Conservation (phyloP, 2,888 invertebrate species). For the Vandiemenella viatica region DNA sequence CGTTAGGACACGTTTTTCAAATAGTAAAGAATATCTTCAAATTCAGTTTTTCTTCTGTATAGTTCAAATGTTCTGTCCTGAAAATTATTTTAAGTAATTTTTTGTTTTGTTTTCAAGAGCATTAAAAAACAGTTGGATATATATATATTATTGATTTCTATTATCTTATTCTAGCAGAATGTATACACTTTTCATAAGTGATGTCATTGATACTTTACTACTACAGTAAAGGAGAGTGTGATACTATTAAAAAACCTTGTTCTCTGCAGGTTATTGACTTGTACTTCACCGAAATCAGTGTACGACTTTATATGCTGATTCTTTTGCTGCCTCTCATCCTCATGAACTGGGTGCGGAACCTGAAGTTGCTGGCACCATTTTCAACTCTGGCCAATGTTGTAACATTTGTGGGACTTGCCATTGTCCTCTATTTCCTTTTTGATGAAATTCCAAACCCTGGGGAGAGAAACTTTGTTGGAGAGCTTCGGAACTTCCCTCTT, state of each 20-base stretch:
- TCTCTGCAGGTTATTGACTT: slow-evolving; percentile 28
- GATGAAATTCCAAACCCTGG: slow-evolving; percentile 41
- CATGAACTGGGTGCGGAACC: slow-evolving; percentile 55
- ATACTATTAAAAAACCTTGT: neutral
- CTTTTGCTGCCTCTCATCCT: slow-evolving; percentile 53
- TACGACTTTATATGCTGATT: slow-evolving; percentile 53
- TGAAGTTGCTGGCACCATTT: slow-evolving; percentile 68
- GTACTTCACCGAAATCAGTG: slow-evolving; percentile 30
- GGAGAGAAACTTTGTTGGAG: slow-evolving; percentile 33
- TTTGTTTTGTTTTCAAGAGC: too few relatives aligned
- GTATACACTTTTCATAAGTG: too few relatives aligned
- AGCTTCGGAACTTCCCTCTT: slow-evolving; percentile 45
- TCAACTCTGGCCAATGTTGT: slow-evolving; percentile 69
- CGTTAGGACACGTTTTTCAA: too few relatives aligned
- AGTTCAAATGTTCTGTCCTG: too few relatives aligned
- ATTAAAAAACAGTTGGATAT: too few relatives aligned
- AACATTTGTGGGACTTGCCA: slow-evolving; percentile 57
- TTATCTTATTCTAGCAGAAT: too few relatives aligned
- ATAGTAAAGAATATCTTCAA: too few relatives aligned
- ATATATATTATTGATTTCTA: too few relatives aligned
- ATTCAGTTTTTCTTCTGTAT: too few relatives aligned
- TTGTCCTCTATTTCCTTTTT: slow-evolving; percentile 57
- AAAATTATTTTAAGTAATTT: too few relatives aligned
- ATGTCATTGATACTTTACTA: neutral
- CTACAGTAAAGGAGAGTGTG: neutral